A percentile compares a stretch with the other conserved stretches of the same genome.
Conservation (phyloP, 2,888 invertebrate species). For the Odontomyia ornata region DNA sequence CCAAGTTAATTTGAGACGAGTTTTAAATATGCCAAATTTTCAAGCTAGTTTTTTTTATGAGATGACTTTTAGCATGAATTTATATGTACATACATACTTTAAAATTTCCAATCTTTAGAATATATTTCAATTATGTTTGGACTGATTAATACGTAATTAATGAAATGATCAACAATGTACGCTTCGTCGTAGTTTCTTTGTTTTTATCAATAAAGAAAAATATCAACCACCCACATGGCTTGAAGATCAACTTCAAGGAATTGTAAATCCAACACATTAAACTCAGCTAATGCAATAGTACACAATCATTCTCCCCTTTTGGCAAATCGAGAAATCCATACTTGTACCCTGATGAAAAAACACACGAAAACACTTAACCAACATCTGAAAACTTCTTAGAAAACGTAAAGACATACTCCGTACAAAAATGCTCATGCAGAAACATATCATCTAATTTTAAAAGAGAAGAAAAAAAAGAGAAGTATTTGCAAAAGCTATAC, state of each 20-base stretch:
- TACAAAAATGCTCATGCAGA: constrained; percentile 19
- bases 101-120: too few relatives aligned
- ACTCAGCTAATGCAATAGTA: not conserved
- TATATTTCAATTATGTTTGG: too few relatives aligned
- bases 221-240: not conserved
- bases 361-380: constrained; percentile 10
- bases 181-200: too few relatives aligned
- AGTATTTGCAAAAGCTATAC: constrained; percentile 26
- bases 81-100: too few relatives aligned
- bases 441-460: constrained; percentile 20
- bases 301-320: not conserved
- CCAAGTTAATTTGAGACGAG: too few relatives aligned
- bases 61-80: too few relatives aligned
- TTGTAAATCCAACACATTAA: not conserved
- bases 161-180: too few relatives aligned
- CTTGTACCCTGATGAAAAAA: not conserved
- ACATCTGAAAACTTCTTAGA: not conserved
- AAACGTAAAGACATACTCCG: not conserved
- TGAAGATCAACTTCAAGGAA: not conserved
- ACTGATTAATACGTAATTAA: too few relatives aligned
- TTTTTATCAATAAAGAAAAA: too few relatives aligned
- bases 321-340: not conserved
- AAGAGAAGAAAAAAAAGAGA: not conserved
- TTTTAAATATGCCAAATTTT: too few relatives aligned
- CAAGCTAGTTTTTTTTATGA: too few relatives aligned